Evolutionary conservation across 2,888 invertebrate species (phyloP).

Genomic region (Drosophila flavopinicola): DNA sequence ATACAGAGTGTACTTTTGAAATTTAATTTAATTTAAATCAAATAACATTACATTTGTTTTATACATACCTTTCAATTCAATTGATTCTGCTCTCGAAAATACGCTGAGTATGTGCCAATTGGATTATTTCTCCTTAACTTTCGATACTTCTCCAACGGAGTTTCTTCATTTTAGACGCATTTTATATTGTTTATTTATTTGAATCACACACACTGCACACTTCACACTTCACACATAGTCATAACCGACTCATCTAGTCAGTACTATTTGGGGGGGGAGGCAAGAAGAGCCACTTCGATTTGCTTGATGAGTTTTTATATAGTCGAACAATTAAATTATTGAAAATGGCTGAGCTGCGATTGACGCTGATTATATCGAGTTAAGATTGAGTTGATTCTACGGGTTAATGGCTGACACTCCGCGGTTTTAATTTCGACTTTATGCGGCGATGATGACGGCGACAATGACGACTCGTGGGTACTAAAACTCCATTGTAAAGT

Average conservation of each 20-base stretch:
- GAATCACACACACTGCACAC: constrained; percentile 14
- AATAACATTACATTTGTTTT: background rate
- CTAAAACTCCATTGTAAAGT: constrained; percentile 82
- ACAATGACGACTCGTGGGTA: constrained; percentile 81
- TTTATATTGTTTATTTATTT: constrained; percentile 9
- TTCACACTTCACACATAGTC: background rate
- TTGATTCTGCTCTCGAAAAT: background rate
- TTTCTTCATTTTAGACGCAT: constrained; percentile 42
- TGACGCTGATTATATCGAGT: constrained; percentile 47
- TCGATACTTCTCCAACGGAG: constrained; percentile 27
- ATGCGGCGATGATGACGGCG: constrained; percentile 82
- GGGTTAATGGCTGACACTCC: constrained; percentile 79
- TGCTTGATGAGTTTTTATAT: constrained; percentile 17
- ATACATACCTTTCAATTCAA: constrained; percentile 20
- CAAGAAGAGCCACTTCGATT: background rate
- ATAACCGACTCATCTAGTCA: background rate
- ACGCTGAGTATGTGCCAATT: background rate
- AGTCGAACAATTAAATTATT: constrained; percentile 40
- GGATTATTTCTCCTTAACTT: constrained; percentile 8
- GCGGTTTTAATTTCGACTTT: constrained; percentile 81
- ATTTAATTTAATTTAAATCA: background rate
- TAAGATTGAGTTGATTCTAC: constrained; percentile 60
- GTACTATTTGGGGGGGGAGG: background rate
- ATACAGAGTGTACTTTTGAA: background rate
- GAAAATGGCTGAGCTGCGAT: constrained; percentile 41